phyloP scores from a whole-genome alignment of 2,797 vertebrate genomes.

The Aldrovandia affinis region DNA sequence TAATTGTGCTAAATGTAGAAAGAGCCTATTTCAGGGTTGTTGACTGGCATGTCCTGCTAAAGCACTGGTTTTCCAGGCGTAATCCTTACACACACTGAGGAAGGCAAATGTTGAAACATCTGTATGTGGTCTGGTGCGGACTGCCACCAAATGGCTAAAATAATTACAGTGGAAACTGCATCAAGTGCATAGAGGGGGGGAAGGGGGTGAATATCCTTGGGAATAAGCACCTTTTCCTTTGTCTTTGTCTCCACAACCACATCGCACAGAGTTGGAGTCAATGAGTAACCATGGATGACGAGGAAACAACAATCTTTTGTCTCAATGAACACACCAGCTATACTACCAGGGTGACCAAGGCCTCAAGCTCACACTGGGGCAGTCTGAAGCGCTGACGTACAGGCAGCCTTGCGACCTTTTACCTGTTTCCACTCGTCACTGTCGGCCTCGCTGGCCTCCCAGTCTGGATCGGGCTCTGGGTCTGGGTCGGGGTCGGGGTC shows the following conservation, averaged over 20 bases:
- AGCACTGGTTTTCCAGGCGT: background rate
- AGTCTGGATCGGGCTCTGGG: conserved; percentile 30
- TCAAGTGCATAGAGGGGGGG: too few species aligned
- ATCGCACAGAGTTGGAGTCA: background rate
- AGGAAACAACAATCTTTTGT: background rate
- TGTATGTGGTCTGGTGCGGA: background rate
- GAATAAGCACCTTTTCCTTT: background rate
- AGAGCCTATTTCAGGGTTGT: too few species aligned
- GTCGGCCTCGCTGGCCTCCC: conserved; percentile 37
- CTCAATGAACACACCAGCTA: background rate
- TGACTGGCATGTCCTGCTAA: background rate
- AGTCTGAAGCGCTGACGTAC: background rate
- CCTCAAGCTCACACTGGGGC: too few species aligned
- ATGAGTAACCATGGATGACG: background rate
- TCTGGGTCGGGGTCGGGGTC: conserved; percentile 53
- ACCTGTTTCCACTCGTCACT: conserved; percentile 76
- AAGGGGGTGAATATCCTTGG: background rate
- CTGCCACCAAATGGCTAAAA: background rate
- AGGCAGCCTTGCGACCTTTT: conserved; percentile 20
- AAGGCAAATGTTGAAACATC: background rate
- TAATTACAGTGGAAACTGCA: background rate
- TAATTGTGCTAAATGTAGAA: too few species aligned
- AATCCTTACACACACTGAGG: background rate
- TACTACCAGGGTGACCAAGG: too few species aligned
- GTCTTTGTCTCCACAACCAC: background rate